Base-by-base conservation (phyloP, 2,797 vertebrate species). In the Neosalanx taihuensis region DNA sequence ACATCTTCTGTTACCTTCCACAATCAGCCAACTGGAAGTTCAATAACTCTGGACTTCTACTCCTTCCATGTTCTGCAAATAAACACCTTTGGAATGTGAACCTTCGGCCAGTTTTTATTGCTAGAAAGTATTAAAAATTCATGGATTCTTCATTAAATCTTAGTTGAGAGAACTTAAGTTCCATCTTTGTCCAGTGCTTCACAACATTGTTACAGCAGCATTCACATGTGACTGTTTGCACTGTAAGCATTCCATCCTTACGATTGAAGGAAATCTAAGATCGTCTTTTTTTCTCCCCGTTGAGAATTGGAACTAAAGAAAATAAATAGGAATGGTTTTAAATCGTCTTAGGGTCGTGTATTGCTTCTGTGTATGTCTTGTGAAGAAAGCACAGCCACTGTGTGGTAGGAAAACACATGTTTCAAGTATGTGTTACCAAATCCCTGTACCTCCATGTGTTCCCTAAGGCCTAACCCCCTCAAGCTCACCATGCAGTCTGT, bases 351-450 rank as follows among this genome's bases (percentile, higher is more conserved):
- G 1, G 51, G 51, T 56, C 18, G 51, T 56, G 17, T 56, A 56
- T 56, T 56, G 51, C 15, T 56, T n/a, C 51, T 56, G 51, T 56
- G 60, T 33, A 15, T 30, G 29, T 69, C 56, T 70, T 49, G 49
- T 60, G 9, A 76, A 67, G 26, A 61, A 35, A 49, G 69, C 73
- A 62, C 60, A 57, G 70, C 41, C 41, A 13, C 41, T 46, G 64
- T 46, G 64, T 33, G 53, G 46, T 72, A 29, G 18, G 26, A 67
- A 64, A 72, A 72, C 60, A 67, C n/a, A 56, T 71, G 60, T 75
- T 67, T 75, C 64, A 61, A 26, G 63, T 71, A 62, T 75, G 37
- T 75, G 56, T 70, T 62, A 63, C 18, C 18, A 56, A 56, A 56
- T 56, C 18, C 51, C 51, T 56, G 17, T 17, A n/a, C 51, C 51